Evolutionary conservation across 2,797 vertebrate species (phyloP).

Genomic region (Takifugu ocellatus): DNA sequence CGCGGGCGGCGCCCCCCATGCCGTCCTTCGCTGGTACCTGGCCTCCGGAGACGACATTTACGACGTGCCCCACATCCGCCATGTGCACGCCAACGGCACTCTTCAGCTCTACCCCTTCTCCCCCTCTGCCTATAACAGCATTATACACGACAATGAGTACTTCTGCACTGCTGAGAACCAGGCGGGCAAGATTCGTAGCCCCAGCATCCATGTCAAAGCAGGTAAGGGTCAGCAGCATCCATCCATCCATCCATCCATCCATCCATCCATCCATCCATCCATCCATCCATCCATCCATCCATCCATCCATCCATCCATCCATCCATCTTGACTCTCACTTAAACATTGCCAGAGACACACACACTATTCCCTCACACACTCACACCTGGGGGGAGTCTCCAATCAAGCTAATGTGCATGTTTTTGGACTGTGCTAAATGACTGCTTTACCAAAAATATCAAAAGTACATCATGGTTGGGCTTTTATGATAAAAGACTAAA

Average conservation of each 20-base stretch:
- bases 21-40: conserved; percentile 97
- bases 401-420: too few species aligned
- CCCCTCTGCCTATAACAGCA: conserved; percentile 98
- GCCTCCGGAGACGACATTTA: conserved; percentile 99
- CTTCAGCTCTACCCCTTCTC: conserved; percentile 98
- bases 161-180: conserved; percentile 99
- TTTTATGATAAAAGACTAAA: too few species aligned
- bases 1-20: conserved; percentile 94
- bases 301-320: neutral
- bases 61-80: conserved; percentile 97
- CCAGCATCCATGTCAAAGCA: conserved; percentile 97
- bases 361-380: neutral
- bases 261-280: too few species aligned
- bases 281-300: neutral
- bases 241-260: too few species aligned
- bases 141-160: conserved; percentile 99
- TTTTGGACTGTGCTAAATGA: too few species aligned
- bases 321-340: neutral
- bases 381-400: neutral
- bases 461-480: too few species aligned
- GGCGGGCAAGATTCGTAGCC: conserved; percentile 96
- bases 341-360: neutral
- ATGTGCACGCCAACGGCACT: conserved; percentile 97
- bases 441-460: too few species aligned
- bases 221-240: conserved; percentile 69